Evolutionary conservation across 2,888 invertebrate species (phyloP).

Genomic region (Cyaniris semiargus): DNA sequence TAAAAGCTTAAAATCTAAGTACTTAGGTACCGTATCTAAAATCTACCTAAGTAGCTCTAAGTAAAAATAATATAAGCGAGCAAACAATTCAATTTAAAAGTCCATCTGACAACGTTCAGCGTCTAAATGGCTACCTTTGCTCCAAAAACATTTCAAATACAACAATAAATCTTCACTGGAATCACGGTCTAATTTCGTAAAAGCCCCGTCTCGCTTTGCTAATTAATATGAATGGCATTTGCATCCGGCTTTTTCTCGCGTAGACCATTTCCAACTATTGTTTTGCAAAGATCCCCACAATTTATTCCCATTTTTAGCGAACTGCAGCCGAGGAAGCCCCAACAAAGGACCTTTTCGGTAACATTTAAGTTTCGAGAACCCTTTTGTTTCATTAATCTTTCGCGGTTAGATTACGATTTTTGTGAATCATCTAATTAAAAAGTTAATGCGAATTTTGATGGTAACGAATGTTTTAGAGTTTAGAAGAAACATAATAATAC

Average conservation of each 20-base stretch:
- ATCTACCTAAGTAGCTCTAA: background rate
- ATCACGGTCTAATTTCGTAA: constrained; percentile 81
- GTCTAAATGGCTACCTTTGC: constrained; percentile 77
- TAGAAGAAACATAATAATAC: background rate
- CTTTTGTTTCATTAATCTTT: constrained; percentile 54
- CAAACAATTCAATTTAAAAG: constrained; percentile 75
- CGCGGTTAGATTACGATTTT: constrained; percentile 43
- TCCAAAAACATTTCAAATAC: constrained; percentile 77
- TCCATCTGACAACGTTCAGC: constrained; percentile 70
- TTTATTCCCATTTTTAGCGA: constrained; percentile 76
- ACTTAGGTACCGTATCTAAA: background rate
- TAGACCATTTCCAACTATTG: constrained; percentile 79
- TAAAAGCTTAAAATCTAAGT: background rate
- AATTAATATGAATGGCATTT: constrained; percentile 81
- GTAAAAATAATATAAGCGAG: constrained; percentile 48
- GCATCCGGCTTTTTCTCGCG: constrained; percentile 80
- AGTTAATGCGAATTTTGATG: constrained; percentile 26
- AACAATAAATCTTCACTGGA: constrained; percentile 79
- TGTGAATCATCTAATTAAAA: constrained; percentile 40
- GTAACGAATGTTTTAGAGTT: background rate
- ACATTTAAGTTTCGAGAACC: constrained; percentile 57
- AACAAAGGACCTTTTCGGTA: constrained; percentile 65
- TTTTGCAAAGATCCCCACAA: constrained; percentile 79
- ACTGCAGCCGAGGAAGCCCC: constrained; percentile 67
- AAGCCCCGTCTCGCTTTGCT: constrained; percentile 80